Evolutionary conservation across 2,113 vertebrate genomes (phyloP).

Genomic region (Pygoscelis adeliae): DNA sequence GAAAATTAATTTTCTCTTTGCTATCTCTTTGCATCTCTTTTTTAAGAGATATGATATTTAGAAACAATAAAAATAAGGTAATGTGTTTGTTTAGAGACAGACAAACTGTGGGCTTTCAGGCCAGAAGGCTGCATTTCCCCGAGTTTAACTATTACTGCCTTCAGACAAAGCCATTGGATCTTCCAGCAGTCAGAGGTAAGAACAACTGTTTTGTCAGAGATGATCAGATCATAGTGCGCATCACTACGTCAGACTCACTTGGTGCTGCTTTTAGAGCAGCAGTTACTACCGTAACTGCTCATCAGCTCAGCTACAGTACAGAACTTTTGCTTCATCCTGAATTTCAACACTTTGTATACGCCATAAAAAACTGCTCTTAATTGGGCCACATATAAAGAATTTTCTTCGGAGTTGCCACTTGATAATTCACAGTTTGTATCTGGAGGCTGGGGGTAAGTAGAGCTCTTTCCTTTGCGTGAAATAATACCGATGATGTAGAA

Average conservation of each 20-base stretch:
- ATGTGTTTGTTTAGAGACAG: background rate
- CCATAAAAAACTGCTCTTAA: background rate
- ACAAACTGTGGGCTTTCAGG: background rate
- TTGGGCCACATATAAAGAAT: background rate
- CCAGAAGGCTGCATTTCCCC: background rate
- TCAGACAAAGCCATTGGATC: background rate
- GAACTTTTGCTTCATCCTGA: background rate
- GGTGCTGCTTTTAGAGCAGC: background rate
- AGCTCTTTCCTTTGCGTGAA: background rate
- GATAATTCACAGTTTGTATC: background rate
- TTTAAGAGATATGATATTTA: background rate
- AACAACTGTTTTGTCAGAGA: background rate
- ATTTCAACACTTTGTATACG: background rate
- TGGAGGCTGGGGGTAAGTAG: background rate
- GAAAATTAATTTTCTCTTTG: background rate
- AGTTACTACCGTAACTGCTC: too few relatives aligned
- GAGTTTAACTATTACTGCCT: background rate
- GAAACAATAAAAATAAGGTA: background rate
- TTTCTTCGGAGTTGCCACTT: background rate
- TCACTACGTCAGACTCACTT: background rate
- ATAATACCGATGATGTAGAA: background rate
- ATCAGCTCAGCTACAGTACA: background rate
- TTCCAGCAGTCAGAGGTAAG: background rate
- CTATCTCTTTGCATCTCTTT: background rate
- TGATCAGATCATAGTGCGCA: background rate